Conservation (phyloP, 1,140 invertebrate species). For the Amyelois transitella region DNA sequence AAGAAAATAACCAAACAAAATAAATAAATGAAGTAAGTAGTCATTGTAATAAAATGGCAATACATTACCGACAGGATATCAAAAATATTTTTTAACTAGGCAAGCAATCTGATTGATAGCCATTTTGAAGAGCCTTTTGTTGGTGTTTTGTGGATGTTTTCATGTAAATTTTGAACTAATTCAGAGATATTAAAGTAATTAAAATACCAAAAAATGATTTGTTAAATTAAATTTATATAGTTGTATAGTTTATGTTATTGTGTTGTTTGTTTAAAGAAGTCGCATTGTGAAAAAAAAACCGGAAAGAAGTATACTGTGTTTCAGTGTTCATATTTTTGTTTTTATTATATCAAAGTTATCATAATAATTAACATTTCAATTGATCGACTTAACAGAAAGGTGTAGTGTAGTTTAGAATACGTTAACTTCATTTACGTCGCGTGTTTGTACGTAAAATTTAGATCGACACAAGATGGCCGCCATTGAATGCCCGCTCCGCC, state of each 20-base stretch:
- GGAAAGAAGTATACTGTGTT: slow-evolving; percentile 54
- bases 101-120: slow-evolving; percentile 68
- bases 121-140: slow-evolving; percentile 74
- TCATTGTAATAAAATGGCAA: slow-evolving; percentile 62
- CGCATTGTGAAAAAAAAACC: slow-evolving; percentile 66
- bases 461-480: slow-evolving; percentile 72
- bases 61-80: slow-evolving; percentile 69
- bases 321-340: slow-evolving; percentile 38
- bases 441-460: slow-evolving; percentile 68
- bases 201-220: slow-evolving; percentile 26
- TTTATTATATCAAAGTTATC: slow-evolving; percentile 27
- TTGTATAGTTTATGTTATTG: slow-evolving; percentile 23
- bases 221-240: slow-evolving; percentile 22
- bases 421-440: slow-evolving; percentile 51
- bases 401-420: slow-evolving; percentile 22
- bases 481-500: slow-evolving; percentile 64
- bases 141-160: slow-evolving; percentile 75
- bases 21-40: background rate
- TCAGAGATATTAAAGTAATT: slow-evolving; percentile 37
- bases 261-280: slow-evolving; percentile 59
- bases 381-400: slow-evolving; percentile 6
- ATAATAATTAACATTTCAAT: slow-evolving; percentile 17
- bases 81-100: slow-evolving; percentile 70
- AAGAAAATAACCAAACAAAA: background rate
- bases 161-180: slow-evolving; percentile 52